Conservation (phyloP, 2,797 vertebrate species). For the Notamacropus eugenii region DNA sequence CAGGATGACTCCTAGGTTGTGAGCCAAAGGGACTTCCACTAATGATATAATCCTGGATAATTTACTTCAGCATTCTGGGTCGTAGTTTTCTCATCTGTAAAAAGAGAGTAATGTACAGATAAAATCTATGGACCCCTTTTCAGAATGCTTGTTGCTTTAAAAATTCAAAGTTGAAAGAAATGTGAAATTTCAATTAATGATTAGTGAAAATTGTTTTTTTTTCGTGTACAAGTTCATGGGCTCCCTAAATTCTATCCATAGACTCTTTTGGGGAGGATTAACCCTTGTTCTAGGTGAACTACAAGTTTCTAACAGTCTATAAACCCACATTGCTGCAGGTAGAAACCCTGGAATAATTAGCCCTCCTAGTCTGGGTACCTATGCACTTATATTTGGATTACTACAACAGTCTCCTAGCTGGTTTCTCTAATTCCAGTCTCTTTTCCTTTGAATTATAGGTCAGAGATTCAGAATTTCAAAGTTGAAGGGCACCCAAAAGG, state of each 20-base stretch:
- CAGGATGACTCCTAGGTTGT: not conserved
- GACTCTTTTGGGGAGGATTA: not conserved
- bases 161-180: not conserved
- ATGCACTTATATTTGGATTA: not conserved
- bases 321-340: not conserved
- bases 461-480: not conserved
- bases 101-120: not conserved
- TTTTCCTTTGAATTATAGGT: not conserved
- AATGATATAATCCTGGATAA: not conserved
- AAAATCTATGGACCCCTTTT: not conserved
- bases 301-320: not conserved
- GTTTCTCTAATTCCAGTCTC: not conserved
- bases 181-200: not conserved
- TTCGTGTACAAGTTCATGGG: not conserved
- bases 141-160: not conserved
- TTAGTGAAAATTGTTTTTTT: not conserved
- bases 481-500: not conserved
- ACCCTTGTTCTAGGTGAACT: not conserved
- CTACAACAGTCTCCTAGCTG: not conserved
- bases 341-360: not conserved
- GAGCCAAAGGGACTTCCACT: not conserved
- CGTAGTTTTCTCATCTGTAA: not conserved
- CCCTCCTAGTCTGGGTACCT: not conserved
- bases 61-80: not conserved
- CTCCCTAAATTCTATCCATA: not conserved